phyloP scores from a whole-genome alignment of 2,888 invertebrate genomes.

The Craniophora ligustri region DNA sequence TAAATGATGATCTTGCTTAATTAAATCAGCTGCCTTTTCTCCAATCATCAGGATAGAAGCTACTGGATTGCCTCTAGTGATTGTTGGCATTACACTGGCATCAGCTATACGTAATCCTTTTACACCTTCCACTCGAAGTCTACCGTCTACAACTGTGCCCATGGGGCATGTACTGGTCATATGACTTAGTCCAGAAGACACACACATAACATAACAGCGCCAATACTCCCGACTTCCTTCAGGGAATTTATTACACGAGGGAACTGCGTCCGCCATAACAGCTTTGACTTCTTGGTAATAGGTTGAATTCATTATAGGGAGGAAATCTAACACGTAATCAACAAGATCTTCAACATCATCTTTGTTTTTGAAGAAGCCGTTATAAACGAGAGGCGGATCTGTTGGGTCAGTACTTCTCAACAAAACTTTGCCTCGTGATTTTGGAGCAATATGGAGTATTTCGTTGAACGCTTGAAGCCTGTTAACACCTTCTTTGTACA shows the following conservation, averaged over 20 bases:
- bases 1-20: slow-evolving; percentile 50
- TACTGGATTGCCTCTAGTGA: slow-evolving; percentile 52
- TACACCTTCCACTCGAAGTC: slow-evolving; percentile 55
- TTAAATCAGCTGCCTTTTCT: slow-evolving; percentile 62
- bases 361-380: slow-evolving; percentile 53
- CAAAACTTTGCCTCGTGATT: slow-evolving; percentile 72
- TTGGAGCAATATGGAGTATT: slow-evolving; percentile 55
- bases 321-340: slow-evolving; percentile 50
- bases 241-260: slow-evolving; percentile 48
- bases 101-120: slow-evolving; percentile 53
- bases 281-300: slow-evolving; percentile 56
- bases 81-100: slow-evolving; percentile 58
- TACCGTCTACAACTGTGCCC: slow-evolving; percentile 60
- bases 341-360: slow-evolving; percentile 54
- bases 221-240: slow-evolving; percentile 58
- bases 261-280: slow-evolving; percentile 43
- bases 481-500: slow-evolving; percentile 36
- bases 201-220: slow-evolving; percentile 57
- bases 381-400: slow-evolving; percentile 53
- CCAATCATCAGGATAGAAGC: slow-evolving; percentile 60
- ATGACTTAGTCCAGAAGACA: slow-evolving; percentile 57
- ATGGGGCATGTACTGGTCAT: slow-evolving; percentile 61
- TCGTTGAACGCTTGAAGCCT: slow-evolving; percentile 52
- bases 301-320: slow-evolving; percentile 54
- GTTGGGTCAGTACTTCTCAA: slow-evolving; percentile 53